Percentiles rank a stretch among this genome's conserved stretches.
Evolutionary conservation across 2,113 vertebrate genomes (phyloP).

Genomic region (Monopterus albus): DNA sequence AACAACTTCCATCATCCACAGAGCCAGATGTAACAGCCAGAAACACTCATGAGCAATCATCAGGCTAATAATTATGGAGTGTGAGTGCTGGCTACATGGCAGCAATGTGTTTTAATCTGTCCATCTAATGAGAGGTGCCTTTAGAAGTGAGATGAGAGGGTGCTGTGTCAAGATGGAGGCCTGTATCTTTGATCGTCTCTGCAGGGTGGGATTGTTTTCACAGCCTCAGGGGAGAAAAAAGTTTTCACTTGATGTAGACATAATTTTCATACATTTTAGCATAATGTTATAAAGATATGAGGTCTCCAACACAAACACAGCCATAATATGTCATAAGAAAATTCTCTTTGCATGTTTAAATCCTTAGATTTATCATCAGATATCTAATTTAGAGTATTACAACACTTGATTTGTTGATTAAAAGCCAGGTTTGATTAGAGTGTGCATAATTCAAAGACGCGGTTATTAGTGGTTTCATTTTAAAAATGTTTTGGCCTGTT

Average conservation of each 20-base stretch:
- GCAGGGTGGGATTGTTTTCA: slow-evolving; percentile 60
- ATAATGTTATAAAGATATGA: slow-evolving; percentile 63
- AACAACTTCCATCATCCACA: slow-evolving; percentile 71
- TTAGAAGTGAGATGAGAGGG: slow-evolving; percentile 67
- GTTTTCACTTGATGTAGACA: slow-evolving; percentile 54
- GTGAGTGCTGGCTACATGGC: slow-evolving; percentile 71
- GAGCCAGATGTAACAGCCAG: slow-evolving; percentile 72
- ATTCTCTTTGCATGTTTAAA: slow-evolving; percentile 30
- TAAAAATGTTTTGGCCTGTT: slow-evolving; percentile 12
- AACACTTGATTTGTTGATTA: slow-evolving; percentile 55
- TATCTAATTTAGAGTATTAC: slow-evolving; percentile 37
- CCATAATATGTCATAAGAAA: slow-evolving; percentile 24
- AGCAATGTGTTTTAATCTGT: slow-evolving; percentile 76
- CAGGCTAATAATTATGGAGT: slow-evolving; percentile 76
- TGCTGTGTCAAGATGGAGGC: slow-evolving; percentile 67
- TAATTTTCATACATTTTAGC: slow-evolving; percentile 59
- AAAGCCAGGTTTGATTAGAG: slow-evolving; percentile 38
- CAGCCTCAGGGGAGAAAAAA: slow-evolving; percentile 44
- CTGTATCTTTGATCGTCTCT: slow-evolving; percentile 66
- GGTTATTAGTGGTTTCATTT: slow-evolving; percentile 21
- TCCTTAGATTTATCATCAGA: slow-evolving; percentile 20
- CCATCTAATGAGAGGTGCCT: slow-evolving; percentile 66
- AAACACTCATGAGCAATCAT: slow-evolving; percentile 79
- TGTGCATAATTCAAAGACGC: slow-evolving; percentile 6
- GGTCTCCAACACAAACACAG: slow-evolving; percentile 25